Evolutionary conservation across 2,797 vertebrate species (phyloP).

Genomic region (Rhadinocentrus ornatus): DNA sequence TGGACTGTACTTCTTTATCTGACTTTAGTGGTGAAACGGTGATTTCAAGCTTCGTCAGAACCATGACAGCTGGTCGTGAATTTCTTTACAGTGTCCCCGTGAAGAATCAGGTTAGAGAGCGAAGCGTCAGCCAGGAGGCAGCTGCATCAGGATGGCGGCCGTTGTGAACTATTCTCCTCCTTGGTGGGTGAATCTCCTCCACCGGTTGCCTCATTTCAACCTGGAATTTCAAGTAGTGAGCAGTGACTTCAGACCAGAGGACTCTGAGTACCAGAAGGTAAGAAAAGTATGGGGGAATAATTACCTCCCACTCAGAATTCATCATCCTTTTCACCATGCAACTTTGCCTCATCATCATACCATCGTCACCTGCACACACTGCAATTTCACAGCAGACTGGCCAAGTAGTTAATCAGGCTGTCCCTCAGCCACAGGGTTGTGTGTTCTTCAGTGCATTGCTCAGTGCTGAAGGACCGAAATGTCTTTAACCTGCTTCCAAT

Average conservation of each 20-base stretch:
- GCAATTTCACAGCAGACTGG: constrained; percentile 52
- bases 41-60: background rate
- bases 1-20: background rate
- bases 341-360: constrained; percentile 43
- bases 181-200: constrained; percentile 95
- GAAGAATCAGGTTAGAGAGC: constrained; percentile 37
- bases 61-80: background rate
- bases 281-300: constrained; percentile 49
- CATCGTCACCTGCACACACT: constrained; percentile 41
- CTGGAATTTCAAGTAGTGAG: constrained; percentile 88
- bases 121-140: constrained; percentile 38
- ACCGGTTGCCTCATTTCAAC: constrained; percentile 92
- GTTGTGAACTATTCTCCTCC: constrained; percentile 93
- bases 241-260: constrained; percentile 91
- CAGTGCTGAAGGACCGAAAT: constrained; percentile 18
- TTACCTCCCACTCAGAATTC: constrained; percentile 47
- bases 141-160: constrained; percentile 83
- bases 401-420: constrained; percentile 45
- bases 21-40: background rate
- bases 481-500: constrained; percentile 22
- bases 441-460: constrained; percentile 38
- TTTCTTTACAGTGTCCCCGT: constrained; percentile 55
- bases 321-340: constrained; percentile 41
- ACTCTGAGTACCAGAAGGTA: constrained; percentile 93
- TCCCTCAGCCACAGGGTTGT: constrained; percentile 41